These are phyloP conservation scores for Coptodon rendalli DNA, from an alignment of 2,113 vertebrate species.

Conservation along the genomic window DNA sequence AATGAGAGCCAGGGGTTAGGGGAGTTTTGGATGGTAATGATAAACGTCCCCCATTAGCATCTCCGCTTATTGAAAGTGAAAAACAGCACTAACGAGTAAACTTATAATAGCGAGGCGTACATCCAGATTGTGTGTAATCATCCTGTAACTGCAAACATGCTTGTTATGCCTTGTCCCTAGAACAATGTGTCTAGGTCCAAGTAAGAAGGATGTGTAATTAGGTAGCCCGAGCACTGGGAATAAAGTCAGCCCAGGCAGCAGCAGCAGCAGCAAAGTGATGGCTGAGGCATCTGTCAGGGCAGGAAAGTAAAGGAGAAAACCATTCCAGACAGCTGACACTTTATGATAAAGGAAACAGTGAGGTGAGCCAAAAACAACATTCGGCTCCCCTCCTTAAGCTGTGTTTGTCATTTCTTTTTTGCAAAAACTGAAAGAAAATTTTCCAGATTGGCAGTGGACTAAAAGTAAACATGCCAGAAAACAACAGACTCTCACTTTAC, in stretches of 20 bases:
- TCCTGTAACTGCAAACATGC: neutral
- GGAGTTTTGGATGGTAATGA: neutral
- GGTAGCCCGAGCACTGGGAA: neutral
- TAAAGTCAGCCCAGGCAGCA: slow-evolving; percentile 11
- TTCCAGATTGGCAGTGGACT: neutral
- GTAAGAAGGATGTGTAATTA: slow-evolving; percentile 19
- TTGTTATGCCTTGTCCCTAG: neutral
- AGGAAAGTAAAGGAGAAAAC: slow-evolving; percentile 46
- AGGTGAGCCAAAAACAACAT: slow-evolving; percentile 45
- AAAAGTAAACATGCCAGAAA: neutral
- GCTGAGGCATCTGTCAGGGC: slow-evolving; percentile 33
- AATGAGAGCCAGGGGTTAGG: slow-evolving; percentile 13
- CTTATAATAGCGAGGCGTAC: neutral
- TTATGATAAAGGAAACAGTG: slow-evolving; percentile 34
- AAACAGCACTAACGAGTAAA: slow-evolving; percentile 15
- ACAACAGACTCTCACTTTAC: neutral
- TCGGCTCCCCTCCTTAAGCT: slow-evolving; percentile 24
- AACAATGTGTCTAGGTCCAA: neutral
- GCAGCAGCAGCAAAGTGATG: neutral
- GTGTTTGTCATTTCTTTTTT: slow-evolving; percentile 24
- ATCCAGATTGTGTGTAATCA: slow-evolving; percentile 7
- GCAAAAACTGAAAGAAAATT: neutral
- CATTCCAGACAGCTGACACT: slow-evolving; percentile 47
- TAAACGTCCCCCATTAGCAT: neutral
- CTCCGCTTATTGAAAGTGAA: neutral